Conservation (phyloP, 2,113 vertebrate species). For the Semicossyphus pulcher region DNA sequence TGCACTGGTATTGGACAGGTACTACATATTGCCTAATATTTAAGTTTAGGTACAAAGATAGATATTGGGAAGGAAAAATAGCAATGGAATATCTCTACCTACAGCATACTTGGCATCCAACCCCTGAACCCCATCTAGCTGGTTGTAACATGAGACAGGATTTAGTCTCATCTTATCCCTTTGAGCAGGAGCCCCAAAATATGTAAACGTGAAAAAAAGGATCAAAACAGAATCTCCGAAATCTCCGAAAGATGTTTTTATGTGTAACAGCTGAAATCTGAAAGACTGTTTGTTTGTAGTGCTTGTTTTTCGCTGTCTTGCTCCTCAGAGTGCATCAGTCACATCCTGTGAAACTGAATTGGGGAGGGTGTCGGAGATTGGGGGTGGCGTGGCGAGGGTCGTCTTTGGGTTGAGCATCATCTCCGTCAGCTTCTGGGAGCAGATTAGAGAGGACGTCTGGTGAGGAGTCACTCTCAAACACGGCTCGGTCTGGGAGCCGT, state of each 20-base stretch:
- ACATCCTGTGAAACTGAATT: constrained; percentile 26
- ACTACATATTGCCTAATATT: no score
- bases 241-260: constrained; percentile 17
- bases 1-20: no score
- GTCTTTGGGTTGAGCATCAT: constrained; percentile 33
- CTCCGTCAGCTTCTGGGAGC: constrained; percentile 37
- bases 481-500: constrained; percentile 29
- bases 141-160: not conserved
- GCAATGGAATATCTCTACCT: no score
- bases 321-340: constrained; percentile 24
- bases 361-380: not conserved
- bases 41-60: no score
- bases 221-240: constrained; percentile 21
- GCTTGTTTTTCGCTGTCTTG: not conserved
- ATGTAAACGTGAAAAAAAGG: constrained; percentile 14
- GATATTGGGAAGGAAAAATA: no score
- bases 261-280: not conserved
- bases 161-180: constrained; percentile 3
- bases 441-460: constrained; percentile 55
- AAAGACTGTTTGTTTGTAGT: not conserved
- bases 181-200: constrained; percentile 4
- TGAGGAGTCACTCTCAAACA: constrained; percentile 47
- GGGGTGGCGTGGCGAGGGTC: not conserved
- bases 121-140: not conserved
- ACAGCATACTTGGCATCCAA: not conserved